phyloP scores from a whole-genome alignment of 2,797 vertebrate species.

The Coilia nasus region DNA sequence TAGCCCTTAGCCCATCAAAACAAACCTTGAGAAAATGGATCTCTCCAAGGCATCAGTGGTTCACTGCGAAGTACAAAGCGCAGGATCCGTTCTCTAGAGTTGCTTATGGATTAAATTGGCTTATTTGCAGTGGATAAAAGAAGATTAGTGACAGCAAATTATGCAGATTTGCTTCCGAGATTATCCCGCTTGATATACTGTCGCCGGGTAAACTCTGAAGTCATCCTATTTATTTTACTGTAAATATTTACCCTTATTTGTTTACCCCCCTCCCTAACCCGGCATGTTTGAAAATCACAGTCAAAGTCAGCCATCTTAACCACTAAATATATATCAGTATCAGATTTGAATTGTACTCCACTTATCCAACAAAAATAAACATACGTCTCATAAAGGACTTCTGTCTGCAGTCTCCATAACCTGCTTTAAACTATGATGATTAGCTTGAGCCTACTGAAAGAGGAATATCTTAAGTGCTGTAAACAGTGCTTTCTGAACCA shows the following conservation, averaged over 20 bases:
- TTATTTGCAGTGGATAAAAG: constrained; percentile 70
- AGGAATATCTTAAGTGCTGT: constrained; percentile 8
- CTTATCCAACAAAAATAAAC: background rate
- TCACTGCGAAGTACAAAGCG: constrained; percentile 61
- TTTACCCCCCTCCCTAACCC: constrained; percentile 67
- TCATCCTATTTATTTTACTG: constrained; percentile 66
- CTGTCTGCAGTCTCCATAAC: background rate
- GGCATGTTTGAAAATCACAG: constrained; percentile 54
- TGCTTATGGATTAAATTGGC: constrained; percentile 73
- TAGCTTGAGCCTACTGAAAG: background rate
- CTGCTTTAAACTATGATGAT: background rate
- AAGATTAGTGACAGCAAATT: constrained; percentile 82
- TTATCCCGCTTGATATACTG: constrained; percentile 75
- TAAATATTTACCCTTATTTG: constrained; percentile 68
- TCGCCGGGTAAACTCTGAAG: constrained; percentile 71
- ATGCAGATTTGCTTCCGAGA: constrained; percentile 81
- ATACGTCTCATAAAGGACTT: background rate
- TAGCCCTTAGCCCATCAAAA: constrained; percentile 39
- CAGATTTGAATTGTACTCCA: background rate
- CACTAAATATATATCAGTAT: constrained; percentile 9
- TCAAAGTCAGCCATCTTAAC: constrained; percentile 39
- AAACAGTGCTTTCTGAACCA: background rate
- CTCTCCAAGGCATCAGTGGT: constrained; percentile 55
- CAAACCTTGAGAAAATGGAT: constrained; percentile 50
- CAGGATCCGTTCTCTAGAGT: constrained; percentile 62